Percentiles rank a stretch among this genome's conserved stretches.
These are phyloP conservation scores for Theocolax elegans DNA, from an alignment of 1,140 invertebrate genomes.

Conservation along the genomic window DNA sequence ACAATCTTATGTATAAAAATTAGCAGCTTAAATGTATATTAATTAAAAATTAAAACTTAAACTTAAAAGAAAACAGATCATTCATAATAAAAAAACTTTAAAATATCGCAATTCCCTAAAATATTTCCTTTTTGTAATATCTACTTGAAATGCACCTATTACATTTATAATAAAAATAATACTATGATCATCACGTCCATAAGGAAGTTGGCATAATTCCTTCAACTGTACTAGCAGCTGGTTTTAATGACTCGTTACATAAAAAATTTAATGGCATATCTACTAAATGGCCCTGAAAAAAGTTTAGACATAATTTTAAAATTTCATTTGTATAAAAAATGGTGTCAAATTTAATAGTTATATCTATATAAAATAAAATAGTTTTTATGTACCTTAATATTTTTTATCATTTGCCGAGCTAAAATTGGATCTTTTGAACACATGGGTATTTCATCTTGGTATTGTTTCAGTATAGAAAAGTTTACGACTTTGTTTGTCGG, in stretches of 20 bases:
- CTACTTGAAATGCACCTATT: too few relatives aligned
- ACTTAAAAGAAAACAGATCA: too few relatives aligned
- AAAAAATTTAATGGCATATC: constrained; percentile 89
- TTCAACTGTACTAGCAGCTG: constrained; percentile 82
- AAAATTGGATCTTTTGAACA: constrained; percentile 75
- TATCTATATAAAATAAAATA: constrained; percentile 6
- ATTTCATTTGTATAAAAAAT: constrained; percentile 33
- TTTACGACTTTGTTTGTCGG: constrained; percentile 82
- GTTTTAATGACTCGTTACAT: constrained; percentile 83
- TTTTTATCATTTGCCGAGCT: constrained; percentile 77
- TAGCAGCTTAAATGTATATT: too few relatives aligned
- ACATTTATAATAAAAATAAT: too few relatives aligned
- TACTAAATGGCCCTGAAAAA: constrained; percentile 83
- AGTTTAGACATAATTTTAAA: background rate
- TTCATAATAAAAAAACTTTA: too few relatives aligned
- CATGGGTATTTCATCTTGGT: constrained; percentile 75
- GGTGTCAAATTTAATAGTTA: constrained; percentile 31
- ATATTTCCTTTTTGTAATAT: too few relatives aligned
- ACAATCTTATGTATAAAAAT: too few relatives aligned
- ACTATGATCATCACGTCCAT: constrained; percentile 73
- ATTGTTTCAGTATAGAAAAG: constrained; percentile 79
- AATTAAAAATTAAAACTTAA: too few relatives aligned
- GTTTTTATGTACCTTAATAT: constrained; percentile 71
- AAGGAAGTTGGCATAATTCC: constrained; percentile 83
- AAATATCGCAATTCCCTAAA: too few relatives aligned